Conservation (phyloP, 2,888 invertebrate species). For the Euspilapteryx auroguttella region DNA sequence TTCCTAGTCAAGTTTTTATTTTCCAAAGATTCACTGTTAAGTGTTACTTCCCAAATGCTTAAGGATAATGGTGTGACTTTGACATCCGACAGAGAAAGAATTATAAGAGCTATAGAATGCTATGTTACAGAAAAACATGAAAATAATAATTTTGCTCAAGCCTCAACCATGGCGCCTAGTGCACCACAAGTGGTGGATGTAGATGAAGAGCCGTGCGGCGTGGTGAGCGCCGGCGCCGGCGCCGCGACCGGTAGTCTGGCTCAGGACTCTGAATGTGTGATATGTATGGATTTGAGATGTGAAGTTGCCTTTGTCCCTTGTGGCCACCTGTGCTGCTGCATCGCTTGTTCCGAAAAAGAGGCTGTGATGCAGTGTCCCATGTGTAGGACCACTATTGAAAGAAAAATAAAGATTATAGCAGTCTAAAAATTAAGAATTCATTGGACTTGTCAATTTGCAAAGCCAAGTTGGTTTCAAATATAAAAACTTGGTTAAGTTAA, state of each 20-base stretch:
- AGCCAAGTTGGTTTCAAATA: too few relatives aligned
- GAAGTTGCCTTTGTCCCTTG: slow-evolving; percentile 83
- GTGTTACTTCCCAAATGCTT: slow-evolving; percentile 59
- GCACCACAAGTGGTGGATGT: slow-evolving; percentile 16
- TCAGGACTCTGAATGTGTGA: slow-evolving; percentile 72
- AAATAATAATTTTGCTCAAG: slow-evolving; percentile 16
- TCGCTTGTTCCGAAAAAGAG: slow-evolving; percentile 65
- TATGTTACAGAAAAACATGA: slow-evolving; percentile 50
- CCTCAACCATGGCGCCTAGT: slow-evolving; percentile 16
- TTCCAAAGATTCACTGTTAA: slow-evolving; percentile 47
- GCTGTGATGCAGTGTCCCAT: slow-evolving; percentile 72
- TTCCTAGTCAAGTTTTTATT: slow-evolving; percentile 67
- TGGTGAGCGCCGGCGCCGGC: slow-evolving; percentile 22
- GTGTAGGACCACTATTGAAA: slow-evolving; percentile 72
- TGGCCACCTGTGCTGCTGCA: slow-evolving; percentile 85
- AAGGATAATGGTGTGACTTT: slow-evolving; percentile 59
- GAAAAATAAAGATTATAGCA: slow-evolving; percentile 67
- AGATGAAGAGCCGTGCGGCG: slow-evolving; percentile 23
- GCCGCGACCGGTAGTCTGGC: slow-evolving; percentile 20
- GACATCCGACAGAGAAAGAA: slow-evolving; percentile 58
- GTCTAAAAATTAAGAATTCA: too few relatives aligned
- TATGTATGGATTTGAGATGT: slow-evolving; percentile 75
- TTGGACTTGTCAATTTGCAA: too few relatives aligned
- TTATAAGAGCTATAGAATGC: slow-evolving; percentile 64
- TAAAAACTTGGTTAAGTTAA: too few relatives aligned